Base-by-base conservation (phyloP, 53 echinoderm and acorn worm genomes). In the Holothuria scabra region DNA sequence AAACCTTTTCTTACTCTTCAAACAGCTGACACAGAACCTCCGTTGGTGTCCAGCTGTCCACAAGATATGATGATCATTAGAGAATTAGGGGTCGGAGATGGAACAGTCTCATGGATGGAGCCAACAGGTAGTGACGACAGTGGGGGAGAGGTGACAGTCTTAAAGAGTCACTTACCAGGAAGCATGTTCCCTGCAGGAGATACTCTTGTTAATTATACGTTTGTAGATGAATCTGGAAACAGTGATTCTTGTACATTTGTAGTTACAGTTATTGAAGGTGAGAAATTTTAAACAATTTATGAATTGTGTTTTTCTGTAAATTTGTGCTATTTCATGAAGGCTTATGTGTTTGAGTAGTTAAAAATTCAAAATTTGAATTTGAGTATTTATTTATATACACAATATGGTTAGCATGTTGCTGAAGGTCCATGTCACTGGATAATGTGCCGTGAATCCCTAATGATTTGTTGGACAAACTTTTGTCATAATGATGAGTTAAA, bases 51-150 rank as follows among this genome's bases (percentile, higher is more conserved):
- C 13, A 37, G 81, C 56, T 87, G 87, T 44, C 87, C 87, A 26
- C 19, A 34, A 13, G 61, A 87, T 70, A 32, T 87, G 9, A 38
- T 58, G 20, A 30, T 87, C 46, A 81, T 69, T 35, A 56, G 44
- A 61, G 72, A 67, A 18, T 31, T 25, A 38, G 87, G 81, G 14
- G 44, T 87, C 2, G 67, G 20, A 4, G 80, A 48, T 5, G 59
- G 34, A 26, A 80, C 63, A 26, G 81, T 87, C 21, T 59, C 70
- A 7, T 87, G 87, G 87, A 59, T 25, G 12, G 87, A 87, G 12
- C 87, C 86, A 16, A 57, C 61, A 20, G 87, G 80, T 4, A 81
- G 59, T 9, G 87, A 87, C 46, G 66, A 87, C 68, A 68, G 80
- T 3, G 81, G 81, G 0, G 41, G 41, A 10, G 60, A 59, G 24